A percentile compares a stretch with the other conserved stretches of the same genome.
Evolutionary conservation across 2,113 vertebrate genomes (phyloP).

Genomic region (Willisornis vidua): DNA sequence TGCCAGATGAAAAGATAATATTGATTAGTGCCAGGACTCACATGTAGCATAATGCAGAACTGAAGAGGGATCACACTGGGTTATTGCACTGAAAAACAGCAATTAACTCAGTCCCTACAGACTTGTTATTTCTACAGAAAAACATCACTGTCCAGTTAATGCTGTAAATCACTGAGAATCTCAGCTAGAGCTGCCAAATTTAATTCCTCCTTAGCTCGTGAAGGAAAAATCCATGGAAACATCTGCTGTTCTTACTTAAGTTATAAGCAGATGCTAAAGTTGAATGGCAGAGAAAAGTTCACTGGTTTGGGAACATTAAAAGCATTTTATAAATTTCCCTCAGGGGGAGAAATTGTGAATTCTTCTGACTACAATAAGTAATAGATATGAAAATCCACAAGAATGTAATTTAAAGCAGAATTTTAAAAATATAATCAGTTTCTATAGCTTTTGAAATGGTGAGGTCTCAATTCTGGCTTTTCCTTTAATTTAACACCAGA

Average conservation of each 20-base stretch:
- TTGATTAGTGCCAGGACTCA: slow-evolving; percentile 1
- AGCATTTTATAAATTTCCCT: not conserved
- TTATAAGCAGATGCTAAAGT: not conserved
- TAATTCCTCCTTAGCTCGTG: not conserved
- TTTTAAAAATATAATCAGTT: not conserved
- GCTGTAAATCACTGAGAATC: not conserved
- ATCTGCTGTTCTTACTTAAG: slow-evolving; percentile 12
- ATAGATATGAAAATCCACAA: not conserved
- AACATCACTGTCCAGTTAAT: not conserved
- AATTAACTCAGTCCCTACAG: slow-evolving; percentile 15
- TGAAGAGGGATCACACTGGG: not conserved
- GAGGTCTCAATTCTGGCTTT: not conserved
- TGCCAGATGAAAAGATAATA: slow-evolving; percentile 8
- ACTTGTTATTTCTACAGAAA: slow-evolving; percentile 16
- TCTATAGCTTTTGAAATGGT: not conserved
- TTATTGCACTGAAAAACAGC: slow-evolving; percentile 4
- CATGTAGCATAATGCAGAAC: not conserved
- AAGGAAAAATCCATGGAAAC: not conserved
- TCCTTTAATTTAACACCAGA: not conserved
- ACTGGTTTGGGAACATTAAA: not conserved
- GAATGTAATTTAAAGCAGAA: not conserved
- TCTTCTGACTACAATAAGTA: not conserved
- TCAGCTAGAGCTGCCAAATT: not conserved
- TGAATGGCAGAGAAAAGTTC: not conserved
- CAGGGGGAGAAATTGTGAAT: fast-evolving